Conservation (phyloP, 2,888 invertebrate genomes). For the Laspeyria flexula region DNA sequence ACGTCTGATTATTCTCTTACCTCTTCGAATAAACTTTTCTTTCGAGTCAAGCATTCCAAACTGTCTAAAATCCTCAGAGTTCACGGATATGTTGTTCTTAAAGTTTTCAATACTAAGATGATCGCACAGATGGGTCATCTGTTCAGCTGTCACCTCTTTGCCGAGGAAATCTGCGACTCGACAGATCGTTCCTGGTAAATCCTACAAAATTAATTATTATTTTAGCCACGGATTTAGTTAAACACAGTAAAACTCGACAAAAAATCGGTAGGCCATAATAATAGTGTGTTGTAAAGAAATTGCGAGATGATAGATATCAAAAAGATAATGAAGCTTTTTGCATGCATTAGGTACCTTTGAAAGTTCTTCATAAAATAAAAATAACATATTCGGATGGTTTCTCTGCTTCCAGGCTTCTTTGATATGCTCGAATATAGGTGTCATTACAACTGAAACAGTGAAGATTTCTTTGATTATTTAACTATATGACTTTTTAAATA, state of each 20-base stretch:
- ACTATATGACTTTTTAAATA: too few species aligned
- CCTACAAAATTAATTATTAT: conserved; percentile 19
- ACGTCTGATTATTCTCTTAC: too few species aligned
- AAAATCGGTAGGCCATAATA: too few species aligned
- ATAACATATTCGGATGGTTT: conserved; percentile 88
- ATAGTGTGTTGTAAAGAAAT: too few species aligned
- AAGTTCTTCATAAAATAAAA: conserved; percentile 91
- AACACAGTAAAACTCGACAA: too few species aligned
- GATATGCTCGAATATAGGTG: conserved; percentile 90
- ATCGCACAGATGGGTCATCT: conserved; percentile 75
- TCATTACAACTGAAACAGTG: conserved; percentile 81
- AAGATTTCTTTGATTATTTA: neutral
- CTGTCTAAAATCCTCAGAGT: conserved; percentile 25
- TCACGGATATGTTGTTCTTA: conserved; percentile 86
- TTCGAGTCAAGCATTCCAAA: conserved; percentile 14
- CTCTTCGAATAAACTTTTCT: conserved; percentile 38
- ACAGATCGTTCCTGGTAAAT: conserved; percentile 61
- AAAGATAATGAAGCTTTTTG: too few species aligned
- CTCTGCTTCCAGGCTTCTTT: conserved; percentile 89
- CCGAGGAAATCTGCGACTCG: conserved; percentile 85
- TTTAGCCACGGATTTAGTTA: neutral
- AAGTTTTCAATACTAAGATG: conserved; percentile 91
- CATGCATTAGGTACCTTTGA: conserved; percentile 73
- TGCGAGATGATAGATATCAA: too few species aligned
- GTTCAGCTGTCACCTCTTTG: conserved; percentile 55